These are phyloP conservation scores for Conopomorpha cramerella DNA, from an alignment of 1,140 invertebrate species.

Conservation along the genomic window DNA sequence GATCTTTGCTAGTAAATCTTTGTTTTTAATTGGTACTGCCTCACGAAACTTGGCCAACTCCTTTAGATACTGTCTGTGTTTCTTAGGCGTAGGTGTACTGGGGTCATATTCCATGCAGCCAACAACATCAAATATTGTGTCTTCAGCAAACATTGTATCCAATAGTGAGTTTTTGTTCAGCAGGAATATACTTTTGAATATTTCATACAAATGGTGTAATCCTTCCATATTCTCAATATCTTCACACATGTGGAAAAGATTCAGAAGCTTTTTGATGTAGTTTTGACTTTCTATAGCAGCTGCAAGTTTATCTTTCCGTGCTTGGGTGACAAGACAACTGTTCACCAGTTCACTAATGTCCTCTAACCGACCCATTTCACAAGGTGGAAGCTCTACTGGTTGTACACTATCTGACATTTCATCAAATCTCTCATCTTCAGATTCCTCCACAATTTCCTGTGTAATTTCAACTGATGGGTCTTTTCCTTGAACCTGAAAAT, in stretches of 20 bases:
- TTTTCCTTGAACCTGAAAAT: constrained; percentile 90
- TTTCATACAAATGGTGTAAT: constrained; percentile 95
- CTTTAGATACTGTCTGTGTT: constrained; percentile 94
- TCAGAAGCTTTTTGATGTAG: constrained; percentile 94
- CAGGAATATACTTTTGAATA: constrained; percentile 98
- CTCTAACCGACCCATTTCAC: constrained; percentile 89
- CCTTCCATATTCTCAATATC: constrained; percentile 94
- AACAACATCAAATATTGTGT: constrained; percentile 96
- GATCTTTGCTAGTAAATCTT: constrained; percentile 95
- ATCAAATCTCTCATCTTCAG: constrained; percentile 96
- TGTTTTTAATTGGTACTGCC: constrained; percentile 95
- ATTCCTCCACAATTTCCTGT: constrained; percentile 96
- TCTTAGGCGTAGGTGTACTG: constrained; percentile 77
- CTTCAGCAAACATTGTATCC: constrained; percentile 96
- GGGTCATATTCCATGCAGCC: constrained; percentile 99
- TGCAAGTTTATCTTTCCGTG: constrained; percentile 93
- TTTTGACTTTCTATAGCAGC: constrained; percentile 92
- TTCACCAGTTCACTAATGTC: constrained; percentile 92
- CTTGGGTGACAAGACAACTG: constrained; percentile 79
- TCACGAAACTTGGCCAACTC: constrained; percentile 90
- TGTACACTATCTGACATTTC: constrained; percentile 92
- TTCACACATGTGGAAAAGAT: constrained; percentile 96
- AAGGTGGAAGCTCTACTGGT: constrained; percentile 91
- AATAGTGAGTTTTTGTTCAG: constrained; percentile 97
- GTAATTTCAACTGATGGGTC: constrained; percentile 98